Base-by-base conservation (phyloP, 1,140 invertebrate genomes). In the Centruroides sculpturatus region DNA sequence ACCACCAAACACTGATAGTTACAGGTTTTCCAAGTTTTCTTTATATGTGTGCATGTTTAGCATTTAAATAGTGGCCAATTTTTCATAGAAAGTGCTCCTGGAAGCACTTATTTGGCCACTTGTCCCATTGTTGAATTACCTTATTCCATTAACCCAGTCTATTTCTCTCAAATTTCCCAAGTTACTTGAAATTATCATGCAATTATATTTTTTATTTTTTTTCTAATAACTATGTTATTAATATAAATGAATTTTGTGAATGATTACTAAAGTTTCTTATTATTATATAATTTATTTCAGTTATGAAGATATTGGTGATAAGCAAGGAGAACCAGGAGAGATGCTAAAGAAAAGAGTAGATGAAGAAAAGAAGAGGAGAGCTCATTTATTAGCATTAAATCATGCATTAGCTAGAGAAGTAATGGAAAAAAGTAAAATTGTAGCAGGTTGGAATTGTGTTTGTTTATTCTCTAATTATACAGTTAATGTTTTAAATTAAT, bases 381-480 rank as follows among this genome's bases (percentile, higher is more conserved):
- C 92, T 69, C 87, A 92, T 71, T 78, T 93, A 66, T 76, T 94
- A 51, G 86, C 89, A 69, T 78, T 94, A 59, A 91, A 90, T 77
- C 89, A 92, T 75, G 88, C 91, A 67, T 75, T 94, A 64, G 90
- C 89, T n/a, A 84, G 87, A 70, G 87, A 94, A 80, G 90, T 93
- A 59, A 92, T 90, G 78, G 86, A 90, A 73, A 89, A 88, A 77
- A 92, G 87, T 76, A 90, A 91, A 79, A 87, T 89, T 72, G 89
- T 91, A 66, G 89, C 90, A 75, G 89, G 90, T 93, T 80, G 73
- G 67, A 41, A 41, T 23, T 23, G 23, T 23, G 23, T 23, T 23
- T 23, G 23, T 23, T 23, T 23, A 23, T 23, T 23, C 23, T 23
- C 2, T 23, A 23, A 23, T 23, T 23, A 23, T 23, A 23, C 23